Evolutionary conservation across 2,888 invertebrate species (phyloP), one percentile per base, ranked within the genome.

Genomic region (Stenodema calcarata): DNA sequence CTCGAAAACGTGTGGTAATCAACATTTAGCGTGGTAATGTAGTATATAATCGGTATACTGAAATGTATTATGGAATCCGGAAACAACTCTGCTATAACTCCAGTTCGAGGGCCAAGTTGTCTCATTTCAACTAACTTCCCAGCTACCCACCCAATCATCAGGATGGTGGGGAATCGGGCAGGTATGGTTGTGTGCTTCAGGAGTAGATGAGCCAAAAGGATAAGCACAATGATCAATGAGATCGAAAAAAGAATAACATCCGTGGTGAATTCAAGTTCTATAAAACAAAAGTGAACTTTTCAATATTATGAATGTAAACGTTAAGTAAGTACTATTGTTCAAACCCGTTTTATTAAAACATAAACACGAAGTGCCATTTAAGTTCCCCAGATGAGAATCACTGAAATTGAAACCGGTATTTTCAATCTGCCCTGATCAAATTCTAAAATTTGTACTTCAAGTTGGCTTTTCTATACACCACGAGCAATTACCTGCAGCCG

Each of bases 1-100:
- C 84, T 42, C 4, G 84, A 84, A 47, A 84, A 84, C 11, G 84
- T 84, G 47, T 84, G 84, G 30, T 84, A 84, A 30, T 84, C 84
- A 28, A 84, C 73, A 9, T 73, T 42, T 44, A 73, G 42, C 18
- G 84, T 84, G 3, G 18, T 9, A 3, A 73, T 41, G 44, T 73
- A 84, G 54, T 35, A 73, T 12, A 73, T 18, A 9, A 35, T 28
- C 16, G 84, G 42, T 0, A 84, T n/a, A 11, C 73, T 42, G 0
- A 44, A 1, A 75, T 75, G 28, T 0, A 73, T 27, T 9, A 2
- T 1, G 23, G 41, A 3, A 23, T 16, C 27, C 3, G 84, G 73
- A 0, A 84, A 2, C 18, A 28, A 28, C 23, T 47, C 47, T 11
- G 54, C 54, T 0, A 80, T 47, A 16, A 16, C 41, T 18, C 78